Conservation (phyloP, 2,888 invertebrate genomes). For the Eupithecia centaureata region DNA sequence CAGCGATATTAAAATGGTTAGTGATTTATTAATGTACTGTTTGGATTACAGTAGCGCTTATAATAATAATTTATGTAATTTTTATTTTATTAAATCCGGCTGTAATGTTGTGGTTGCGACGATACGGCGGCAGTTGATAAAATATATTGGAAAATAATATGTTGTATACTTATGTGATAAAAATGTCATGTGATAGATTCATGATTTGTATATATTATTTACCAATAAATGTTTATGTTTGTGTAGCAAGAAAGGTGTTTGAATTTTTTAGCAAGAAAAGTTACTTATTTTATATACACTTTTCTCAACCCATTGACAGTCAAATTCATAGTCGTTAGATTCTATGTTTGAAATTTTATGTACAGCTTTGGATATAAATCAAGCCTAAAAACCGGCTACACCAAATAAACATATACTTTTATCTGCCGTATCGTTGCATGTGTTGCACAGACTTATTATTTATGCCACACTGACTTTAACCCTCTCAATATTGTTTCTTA, state of each 20-base stretch:
- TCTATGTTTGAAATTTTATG: not conserved
- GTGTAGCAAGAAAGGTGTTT: not conserved
- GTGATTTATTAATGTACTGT: conserved; percentile 69
- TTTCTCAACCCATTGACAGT: not conserved
- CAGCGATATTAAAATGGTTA: conserved; percentile 99
- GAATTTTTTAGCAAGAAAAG: not conserved
- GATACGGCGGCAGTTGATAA: conserved; percentile 11
- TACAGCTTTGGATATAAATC: not conserved
- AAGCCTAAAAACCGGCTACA: not conserved
- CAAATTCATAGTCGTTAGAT: not conserved
- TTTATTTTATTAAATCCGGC: conserved; percentile 12
- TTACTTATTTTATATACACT: not conserved
- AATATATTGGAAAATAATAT: not conserved
- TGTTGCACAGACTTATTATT: conserved; percentile 14
- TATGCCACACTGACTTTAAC: conserved; percentile 36
- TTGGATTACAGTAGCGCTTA: conserved; percentile 26
- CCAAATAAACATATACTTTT: not conserved
- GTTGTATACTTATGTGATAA: not conserved
- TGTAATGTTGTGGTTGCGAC: conserved; percentile 10
- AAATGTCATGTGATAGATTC: not conserved
- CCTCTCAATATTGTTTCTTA: conserved; percentile 32
- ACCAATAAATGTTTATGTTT: too few species aligned
- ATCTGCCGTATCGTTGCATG: conserved; percentile 13
- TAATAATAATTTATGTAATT: not conserved
- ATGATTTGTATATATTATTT: too few species aligned